Evolutionary conservation across 2,888 invertebrate genomes (phyloP).

Genomic region (Escarpia spicata): DNA sequence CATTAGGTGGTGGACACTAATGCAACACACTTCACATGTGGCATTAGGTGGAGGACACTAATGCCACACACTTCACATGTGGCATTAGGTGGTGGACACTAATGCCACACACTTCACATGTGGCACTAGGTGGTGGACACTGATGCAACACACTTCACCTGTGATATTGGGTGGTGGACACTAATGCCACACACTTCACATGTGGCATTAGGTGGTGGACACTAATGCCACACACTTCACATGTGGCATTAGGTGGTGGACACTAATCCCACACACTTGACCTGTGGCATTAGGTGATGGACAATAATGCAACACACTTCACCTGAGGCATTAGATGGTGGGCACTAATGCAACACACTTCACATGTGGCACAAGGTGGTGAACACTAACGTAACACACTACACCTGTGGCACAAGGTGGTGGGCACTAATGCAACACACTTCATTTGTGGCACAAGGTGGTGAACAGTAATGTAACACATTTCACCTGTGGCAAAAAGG

Average conservation of each 20-base stretch:
- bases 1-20: too few relatives aligned
- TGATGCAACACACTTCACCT: neutral
- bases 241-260: neutral
- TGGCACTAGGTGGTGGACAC: neutral
- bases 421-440: neutral
- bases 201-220: neutral
- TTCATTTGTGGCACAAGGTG: neutral
- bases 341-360: too few relatives aligned
- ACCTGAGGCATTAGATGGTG: neutral
- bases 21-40: too few relatives aligned
- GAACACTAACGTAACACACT: too few relatives aligned
- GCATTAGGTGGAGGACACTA: too few relatives aligned
- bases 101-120: too few relatives aligned
- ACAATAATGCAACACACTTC: too few relatives aligned
- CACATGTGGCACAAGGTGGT: too few relatives aligned
- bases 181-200: neutral
- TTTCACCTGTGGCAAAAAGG: neutral
- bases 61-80: too few relatives aligned
- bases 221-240: neutral
- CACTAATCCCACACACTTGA: neutral
- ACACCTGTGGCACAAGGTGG: neutral
- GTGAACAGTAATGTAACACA: neutral
- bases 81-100: too few relatives aligned
- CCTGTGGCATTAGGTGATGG: too few relatives aligned
- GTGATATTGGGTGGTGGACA: neutral